Evolutionary conservation across 2,797 vertebrate species (phyloP), one percentile per base, ranked within the genome.

Genomic region (Pampus argenteus): DNA sequence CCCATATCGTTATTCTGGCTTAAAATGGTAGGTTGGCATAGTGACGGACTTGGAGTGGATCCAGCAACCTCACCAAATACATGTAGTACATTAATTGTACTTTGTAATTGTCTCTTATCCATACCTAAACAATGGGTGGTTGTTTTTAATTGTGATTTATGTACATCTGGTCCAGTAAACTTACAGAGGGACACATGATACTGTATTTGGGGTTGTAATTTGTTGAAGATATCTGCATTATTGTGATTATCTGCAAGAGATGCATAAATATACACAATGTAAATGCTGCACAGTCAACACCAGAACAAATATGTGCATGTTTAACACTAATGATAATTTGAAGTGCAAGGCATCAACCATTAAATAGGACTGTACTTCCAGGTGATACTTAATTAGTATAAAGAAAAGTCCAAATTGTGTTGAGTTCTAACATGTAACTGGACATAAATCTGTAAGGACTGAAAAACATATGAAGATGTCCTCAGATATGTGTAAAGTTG

Each of bases 1-100:
- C 55, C 61, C 56, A 66, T 71, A 76, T 70, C 74, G 66, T 80
- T 60, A 47, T 63, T 45, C 51, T 73, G 67, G 68, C 68, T 47
- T 47, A 52, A 82, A 74, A 82, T n/a, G 18, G 26, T 42, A 15
- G 40, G 67, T 75, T 84, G 76, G 80, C 74, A 81, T 54, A 57
- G 62, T 59, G 58, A 76, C 61, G 47, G 58, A 74, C 36, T 50
- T 10, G 49, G 31, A 81, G 49, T 40, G 45, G 40, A 78, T 74
- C 26, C 63, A 67, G 48, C 40, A 57, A 57, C 52, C 48, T 81
- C 62, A 28, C 74, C 58, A 40, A 58, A 56, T 58, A 59, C 50
- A 55, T 69, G 28, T 58, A 61, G 60, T 66, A 73, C 29, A 65
- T 48, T 54, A 77, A 76, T 56, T 45, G n/a, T 42, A 18, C 20